phyloP scores from a whole-genome alignment of 2,888 invertebrate species.

The Electrophaes corylata region DNA sequence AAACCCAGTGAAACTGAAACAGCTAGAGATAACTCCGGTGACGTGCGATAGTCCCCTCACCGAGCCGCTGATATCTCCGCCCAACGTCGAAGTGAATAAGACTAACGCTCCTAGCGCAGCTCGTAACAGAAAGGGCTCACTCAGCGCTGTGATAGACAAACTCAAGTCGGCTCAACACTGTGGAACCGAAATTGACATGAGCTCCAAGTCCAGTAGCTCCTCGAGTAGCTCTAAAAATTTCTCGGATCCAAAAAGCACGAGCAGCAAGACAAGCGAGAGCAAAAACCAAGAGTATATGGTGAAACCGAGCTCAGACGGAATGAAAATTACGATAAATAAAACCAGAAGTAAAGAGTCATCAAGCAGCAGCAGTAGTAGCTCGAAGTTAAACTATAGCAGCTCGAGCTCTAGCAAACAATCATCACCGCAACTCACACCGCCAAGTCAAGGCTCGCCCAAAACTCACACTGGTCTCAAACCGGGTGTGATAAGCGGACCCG shows the following conservation, averaged over 20 bases:
- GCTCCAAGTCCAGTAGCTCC: constrained; percentile 75
- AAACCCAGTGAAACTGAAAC: constrained; percentile 88
- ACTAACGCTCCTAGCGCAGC: constrained; percentile 85
- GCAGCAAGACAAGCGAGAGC: constrained; percentile 69
- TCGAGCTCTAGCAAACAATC: constrained; percentile 78
- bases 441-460: constrained; percentile 88
- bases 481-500: constrained; percentile 94
- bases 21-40: constrained; percentile 85
- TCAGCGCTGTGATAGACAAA: constrained; percentile 95
- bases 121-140: constrained; percentile 88
- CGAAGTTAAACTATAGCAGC: constrained; percentile 72
- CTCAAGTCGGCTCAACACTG: constrained; percentile 90
- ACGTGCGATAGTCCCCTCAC: constrained; percentile 78
- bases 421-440: constrained; percentile 74
- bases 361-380: constrained; percentile 68
- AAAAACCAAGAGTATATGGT: constrained; percentile 95
- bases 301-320: constrained; percentile 94
- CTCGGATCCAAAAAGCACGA: constrained; percentile 76
- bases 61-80: constrained; percentile 77
- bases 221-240: constrained; percentile 72
- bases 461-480: constrained; percentile 93
- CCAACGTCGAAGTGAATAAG: constrained; percentile 85
- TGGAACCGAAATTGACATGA: constrained; percentile 79
- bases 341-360: constrained; percentile 90
- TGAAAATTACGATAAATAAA: constrained; percentile 96